Evolutionary conservation across 2,797 vertebrate species (phyloP), one percentile per base, ranked within the genome.

Genomic region (Leuciscus waleckii): DNA sequence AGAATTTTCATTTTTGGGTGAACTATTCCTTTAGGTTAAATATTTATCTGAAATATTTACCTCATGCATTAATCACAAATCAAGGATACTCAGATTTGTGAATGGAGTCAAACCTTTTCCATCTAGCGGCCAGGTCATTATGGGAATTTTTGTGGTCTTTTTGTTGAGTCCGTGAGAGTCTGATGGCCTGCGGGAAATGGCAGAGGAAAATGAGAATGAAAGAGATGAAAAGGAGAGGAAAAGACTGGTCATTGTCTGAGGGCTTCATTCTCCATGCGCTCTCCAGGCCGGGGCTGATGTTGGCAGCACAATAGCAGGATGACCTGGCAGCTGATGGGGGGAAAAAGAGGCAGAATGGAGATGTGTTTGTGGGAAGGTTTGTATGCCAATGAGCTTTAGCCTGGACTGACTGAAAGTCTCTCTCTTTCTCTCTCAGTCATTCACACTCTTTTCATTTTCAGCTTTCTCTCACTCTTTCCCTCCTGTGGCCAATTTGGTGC

Each of bases 311-410:
- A 85, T 85, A 79, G 83, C 83, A 65, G 83, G 76, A 69, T n/a
- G 67, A 85, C 83, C 83, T 85, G 83, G 83, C 83, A 85, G 83
- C 67, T 85, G 76, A 85, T 79, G 76, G 65, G 87, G 39, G 79
- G 76, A 77, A 83, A 76, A 82, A 69, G 71, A 79, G 67, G 14
- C 87, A 87, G 13, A 87, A 74, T 65, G 86, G 73, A 81, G 73
- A 79, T 79, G 85, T 85, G 83, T 85, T 85, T 85, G 83, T 79
- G 68, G 54, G 65, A 79, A 84, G 75, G 79, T 84, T 84, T 84
- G 67, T 84, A 79, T 84, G 49, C 83, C 83, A 84, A 79, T 84
- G 75, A 84, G 83, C 82, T 84, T 84, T 67, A 84, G 75, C 26
- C 75, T 61, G 51, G 67, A 61, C 67, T 70, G 41, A 71, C 76